Evolutionary conservation across 1,140 invertebrate species (phyloP).

Genomic region (Drosophila varians): DNA sequence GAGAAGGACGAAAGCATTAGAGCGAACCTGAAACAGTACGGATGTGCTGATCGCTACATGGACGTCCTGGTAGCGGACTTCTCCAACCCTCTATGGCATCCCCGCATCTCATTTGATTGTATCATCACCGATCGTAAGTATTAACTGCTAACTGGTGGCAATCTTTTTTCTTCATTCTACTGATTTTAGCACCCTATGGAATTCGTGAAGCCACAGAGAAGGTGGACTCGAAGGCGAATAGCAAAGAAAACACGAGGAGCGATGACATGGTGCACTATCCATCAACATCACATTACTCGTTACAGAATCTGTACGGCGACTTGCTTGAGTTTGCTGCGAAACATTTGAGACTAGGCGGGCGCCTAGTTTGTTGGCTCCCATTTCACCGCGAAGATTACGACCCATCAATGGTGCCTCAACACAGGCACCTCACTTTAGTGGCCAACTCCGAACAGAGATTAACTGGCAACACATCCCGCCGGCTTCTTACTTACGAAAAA

Average conservation of each 20-base stretch:
- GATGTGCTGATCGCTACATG: slow-evolving; percentile 89
- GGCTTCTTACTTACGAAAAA: slow-evolving; percentile 95
- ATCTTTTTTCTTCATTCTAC: neutral
- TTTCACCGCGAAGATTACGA: slow-evolving; percentile 91
- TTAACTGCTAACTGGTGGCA: neutral
- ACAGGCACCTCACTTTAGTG: slow-evolving; percentile 90
- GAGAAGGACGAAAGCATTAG: slow-evolving; percentile 93
- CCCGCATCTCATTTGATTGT: slow-evolving; percentile 89
- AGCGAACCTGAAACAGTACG: slow-evolving; percentile 95
- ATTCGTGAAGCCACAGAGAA: slow-evolving; percentile 95
- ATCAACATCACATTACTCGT: slow-evolving; percentile 93
- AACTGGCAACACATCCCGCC: slow-evolving; percentile 90
- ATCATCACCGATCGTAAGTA: slow-evolving; percentile 97
- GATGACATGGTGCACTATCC: slow-evolving; percentile 85
- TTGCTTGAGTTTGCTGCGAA: slow-evolving; percentile 92
- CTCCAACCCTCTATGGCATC: slow-evolving; percentile 91
- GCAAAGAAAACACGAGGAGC: slow-evolving; percentile 83
- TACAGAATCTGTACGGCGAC: slow-evolving; percentile 92
- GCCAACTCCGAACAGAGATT: slow-evolving; percentile 95
- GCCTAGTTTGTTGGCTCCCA: slow-evolving; percentile 97
- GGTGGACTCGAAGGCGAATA: slow-evolving; percentile 88
- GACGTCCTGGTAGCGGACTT: slow-evolving; percentile 96
- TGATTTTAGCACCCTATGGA: slow-evolving; percentile 94
- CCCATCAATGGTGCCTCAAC: slow-evolving; percentile 89
- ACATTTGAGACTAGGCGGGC: slow-evolving; percentile 89